These are phyloP conservation scores for Lithobates sylvaticus DNA, from an alignment of 2,797 vertebrate species.

Conservation along the genomic window DNA sequence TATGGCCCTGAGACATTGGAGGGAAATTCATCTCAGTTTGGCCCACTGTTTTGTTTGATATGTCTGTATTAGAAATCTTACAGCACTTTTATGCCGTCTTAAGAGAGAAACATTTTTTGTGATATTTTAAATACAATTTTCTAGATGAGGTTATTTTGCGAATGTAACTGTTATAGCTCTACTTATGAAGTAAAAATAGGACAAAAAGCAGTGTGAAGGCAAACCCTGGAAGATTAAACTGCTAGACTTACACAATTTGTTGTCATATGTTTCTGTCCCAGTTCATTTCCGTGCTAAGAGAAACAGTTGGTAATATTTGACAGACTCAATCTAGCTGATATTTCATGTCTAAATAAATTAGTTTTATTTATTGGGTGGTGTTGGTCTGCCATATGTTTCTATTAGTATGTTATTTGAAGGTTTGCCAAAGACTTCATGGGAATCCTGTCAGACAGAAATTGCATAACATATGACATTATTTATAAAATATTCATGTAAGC, in stretches of 20 bases:
- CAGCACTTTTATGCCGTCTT: too few species aligned
- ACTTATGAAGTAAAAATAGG: background rate
- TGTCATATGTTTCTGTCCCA: conserved; percentile 40
- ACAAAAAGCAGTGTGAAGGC: background rate
- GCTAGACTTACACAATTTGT: conserved; percentile 38
- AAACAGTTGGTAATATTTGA: conserved; percentile 56
- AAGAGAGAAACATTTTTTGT: too few species aligned
- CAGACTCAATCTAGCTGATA: conserved; percentile 50
- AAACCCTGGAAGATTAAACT: conserved; percentile 33
- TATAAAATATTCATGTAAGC: conserved; percentile 42
- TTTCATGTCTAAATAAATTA: conserved; percentile 58
- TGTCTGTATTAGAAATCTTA: too few species aligned
- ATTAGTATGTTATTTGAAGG: conserved; percentile 53
- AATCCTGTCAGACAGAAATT: conserved; percentile 58
- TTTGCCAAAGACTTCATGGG: conserved; percentile 51
- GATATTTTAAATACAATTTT: background rate
- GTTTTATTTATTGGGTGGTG: conserved; percentile 55
- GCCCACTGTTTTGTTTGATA: too few species aligned
- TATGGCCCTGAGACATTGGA: too few species aligned
- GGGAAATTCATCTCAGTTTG: too few species aligned
- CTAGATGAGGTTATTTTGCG: background rate
- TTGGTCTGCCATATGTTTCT: conserved; percentile 56
- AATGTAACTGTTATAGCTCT: background rate
- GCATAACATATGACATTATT: conserved; percentile 56
- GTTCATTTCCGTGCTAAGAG: conserved; percentile 33